Evolutionary conservation across 2,113 vertebrate genomes (phyloP), one percentile per base, ranked within the genome.

Genomic region (Chlamydotis undulata): DNA sequence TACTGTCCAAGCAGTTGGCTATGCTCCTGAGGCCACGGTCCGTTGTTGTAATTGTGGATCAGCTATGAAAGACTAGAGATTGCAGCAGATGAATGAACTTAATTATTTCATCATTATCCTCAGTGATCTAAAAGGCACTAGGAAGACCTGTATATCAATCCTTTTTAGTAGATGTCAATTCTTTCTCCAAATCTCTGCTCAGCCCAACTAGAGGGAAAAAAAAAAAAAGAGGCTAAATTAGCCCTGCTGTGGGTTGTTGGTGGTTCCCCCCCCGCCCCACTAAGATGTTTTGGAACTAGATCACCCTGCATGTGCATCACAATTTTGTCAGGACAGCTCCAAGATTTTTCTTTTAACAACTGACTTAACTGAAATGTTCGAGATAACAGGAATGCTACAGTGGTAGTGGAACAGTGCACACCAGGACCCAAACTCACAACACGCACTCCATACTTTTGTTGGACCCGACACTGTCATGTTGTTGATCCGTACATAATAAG

Each of bases 61-160:
- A 74, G 77, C 53, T 28, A 3, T 18, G 4, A 3, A 39, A 92
- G 91, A 93, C 87, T 41, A 83, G 83, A 95, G 74, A 89, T 81
- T 92, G 61, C 70, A 94, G 73, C 84, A 86, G 80, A 91, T 87
- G 76, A 79, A 33, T 69, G 78, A 83, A 23, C 63, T 92, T 95
- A 59, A 57, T 83, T 93, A 43, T 86, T 86, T 78, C 39, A 25
- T 2, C 3, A 57, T 85, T 87, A 83, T 50, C 83, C 8, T 2
- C 65, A 35, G 25, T 26, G 49, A 79, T 90, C 70, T 89, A 87
- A 35, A 87, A 91, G 61, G 22, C 45, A 19, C 53, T 31, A 41
- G 39, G 59, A 35, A 71, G 77, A 49, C 55, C 33, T 68, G 19
- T 7, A 18, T 41, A 37, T 89, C 77, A 84, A 3, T 91, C 47